Percentiles rank a stretch among this genome's conserved stretches.
Conservation (phyloP, 2,113 vertebrate genomes). For the Triplophysa siluroides region DNA sequence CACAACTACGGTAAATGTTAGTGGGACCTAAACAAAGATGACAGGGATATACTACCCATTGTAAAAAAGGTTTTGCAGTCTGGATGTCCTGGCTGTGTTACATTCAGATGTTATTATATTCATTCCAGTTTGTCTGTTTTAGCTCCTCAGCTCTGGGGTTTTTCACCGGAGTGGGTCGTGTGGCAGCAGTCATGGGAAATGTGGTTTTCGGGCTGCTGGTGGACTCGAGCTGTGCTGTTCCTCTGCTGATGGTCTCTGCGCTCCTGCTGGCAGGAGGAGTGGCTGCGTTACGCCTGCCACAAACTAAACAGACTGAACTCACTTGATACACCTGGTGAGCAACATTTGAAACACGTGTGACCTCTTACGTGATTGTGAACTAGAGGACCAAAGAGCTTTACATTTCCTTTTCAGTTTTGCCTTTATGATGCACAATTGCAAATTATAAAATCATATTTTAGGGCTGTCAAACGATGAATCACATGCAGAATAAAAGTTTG, state of each 20-base stretch:
- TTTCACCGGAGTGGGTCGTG: slow-evolving; percentile 72
- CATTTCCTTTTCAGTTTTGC: neutral
- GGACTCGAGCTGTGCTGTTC: slow-evolving; percentile 71
- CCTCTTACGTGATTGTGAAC: neutral
- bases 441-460: neutral
- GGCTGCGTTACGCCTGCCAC: slow-evolving; percentile 66
- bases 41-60: too few relatives aligned
- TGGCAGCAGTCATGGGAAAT: slow-evolving; percentile 74
- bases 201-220: slow-evolving; percentile 72
- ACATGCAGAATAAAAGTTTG: too few relatives aligned
- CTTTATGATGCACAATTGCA: slow-evolving; percentile 9
- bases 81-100: too few relatives aligned
- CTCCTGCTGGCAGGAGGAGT: slow-evolving; percentile 70
- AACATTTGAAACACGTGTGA: neutral
- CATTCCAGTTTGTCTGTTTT: neutral
- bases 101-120: too few relatives aligned
- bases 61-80: too few relatives aligned
- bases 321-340: slow-evolving; percentile 54
- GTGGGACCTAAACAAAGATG: too few relatives aligned
- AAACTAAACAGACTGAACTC: slow-evolving; percentile 68
- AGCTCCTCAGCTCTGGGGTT: slow-evolving; percentile 77
- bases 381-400: neutral
- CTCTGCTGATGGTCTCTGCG: slow-evolving; percentile 70
- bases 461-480: too few relatives aligned
- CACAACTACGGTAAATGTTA: slow-evolving; percentile 65